These are phyloP conservation scores for Nemotelus nigrinus DNA, from an alignment of 2,888 invertebrate species.

Conservation along the genomic window DNA sequence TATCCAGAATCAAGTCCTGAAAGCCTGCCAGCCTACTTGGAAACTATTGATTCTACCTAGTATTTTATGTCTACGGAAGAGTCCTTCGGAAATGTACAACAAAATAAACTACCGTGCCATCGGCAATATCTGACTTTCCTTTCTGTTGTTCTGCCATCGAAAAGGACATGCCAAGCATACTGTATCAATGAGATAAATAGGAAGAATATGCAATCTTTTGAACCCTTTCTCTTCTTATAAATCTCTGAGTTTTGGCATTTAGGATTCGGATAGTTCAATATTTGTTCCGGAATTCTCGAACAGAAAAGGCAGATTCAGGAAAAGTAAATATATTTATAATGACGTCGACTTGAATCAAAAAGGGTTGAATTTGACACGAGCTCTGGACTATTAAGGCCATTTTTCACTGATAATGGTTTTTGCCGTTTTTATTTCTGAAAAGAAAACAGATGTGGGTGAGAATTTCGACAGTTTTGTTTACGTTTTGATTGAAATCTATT, in stretches of 20 bases:
- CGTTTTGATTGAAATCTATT: background rate
- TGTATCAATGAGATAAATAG: conserved; percentile 20
- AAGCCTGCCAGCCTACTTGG: background rate
- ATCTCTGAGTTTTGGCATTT: conserved; percentile 18
- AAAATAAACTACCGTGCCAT: too few species aligned
- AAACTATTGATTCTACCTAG: background rate
- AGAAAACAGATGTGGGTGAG: background rate
- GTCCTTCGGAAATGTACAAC: too few species aligned
- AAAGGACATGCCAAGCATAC: conserved; percentile 8
- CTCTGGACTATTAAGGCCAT: background rate
- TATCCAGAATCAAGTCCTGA: background rate
- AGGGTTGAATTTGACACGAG: conserved; percentile 11
- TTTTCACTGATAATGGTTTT: conserved; percentile 1
- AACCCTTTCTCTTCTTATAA: conserved; percentile 20
- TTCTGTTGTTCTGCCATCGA: conserved; percentile 1
- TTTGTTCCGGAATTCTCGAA: background rate
- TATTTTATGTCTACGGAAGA: background rate
- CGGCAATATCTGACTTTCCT: conserved; percentile 17
- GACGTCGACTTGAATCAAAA: background rate
- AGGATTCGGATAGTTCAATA: background rate
- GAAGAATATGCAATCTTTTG: conserved; percentile 26
- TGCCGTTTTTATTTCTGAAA: background rate
- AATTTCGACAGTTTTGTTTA: background rate
- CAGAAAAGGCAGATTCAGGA: background rate
- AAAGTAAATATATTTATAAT: conserved; percentile 17